Evolutionary conservation across 2,888 invertebrate genomes (phyloP), one percentile per base, ranked within the genome.

Genomic region (Ophion costatus): DNA sequence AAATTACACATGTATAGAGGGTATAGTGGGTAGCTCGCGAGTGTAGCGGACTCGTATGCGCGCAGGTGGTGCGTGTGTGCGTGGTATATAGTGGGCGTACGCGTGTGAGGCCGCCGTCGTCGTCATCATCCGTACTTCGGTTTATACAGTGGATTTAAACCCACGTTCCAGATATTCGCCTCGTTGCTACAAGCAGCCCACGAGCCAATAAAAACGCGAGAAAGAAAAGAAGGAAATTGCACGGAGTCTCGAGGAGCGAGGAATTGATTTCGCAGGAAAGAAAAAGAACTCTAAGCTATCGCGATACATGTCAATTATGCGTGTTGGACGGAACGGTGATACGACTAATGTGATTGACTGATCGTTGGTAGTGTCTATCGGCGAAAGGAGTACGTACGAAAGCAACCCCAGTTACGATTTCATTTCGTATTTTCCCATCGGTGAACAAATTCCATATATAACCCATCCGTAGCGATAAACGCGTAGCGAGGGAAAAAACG

Each of bases 251-350:
- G 51, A 2, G 4, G 51, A n/a, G 56, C 17, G 51, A 14, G 56
- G 17, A 22, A n/a, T 64, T 38, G 24, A 11, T 71, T 38, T 71
- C 42, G 33, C 14, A 57, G 45, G 4, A 70, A 38, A 45, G 56
- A 17, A 79, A 63, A 74, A 20, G 20, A 38, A 76, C 59, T 73
- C 64, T 67, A 64, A 64, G 75, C 67, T 69, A 33, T 69, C 70
- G 85, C 77, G 76, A 81, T 69, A 76, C 42, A 56, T 80, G 70
- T 84, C 76, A 81, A 87, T 86, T 83, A 87, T 87, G 87, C 76
- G 81, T 77, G 33, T 76, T 79, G 82, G 70, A 78, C 73, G 78
- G 75, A 82, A 82, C 75, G 73, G 83, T 61, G 71, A 76, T 82
- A 84, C 79, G 77, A 24, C 66, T 51, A 70, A 14, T n/a, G 79